Base-by-base conservation (phyloP, 2,113 vertebrate genomes). In the Clarias magur region DNA sequence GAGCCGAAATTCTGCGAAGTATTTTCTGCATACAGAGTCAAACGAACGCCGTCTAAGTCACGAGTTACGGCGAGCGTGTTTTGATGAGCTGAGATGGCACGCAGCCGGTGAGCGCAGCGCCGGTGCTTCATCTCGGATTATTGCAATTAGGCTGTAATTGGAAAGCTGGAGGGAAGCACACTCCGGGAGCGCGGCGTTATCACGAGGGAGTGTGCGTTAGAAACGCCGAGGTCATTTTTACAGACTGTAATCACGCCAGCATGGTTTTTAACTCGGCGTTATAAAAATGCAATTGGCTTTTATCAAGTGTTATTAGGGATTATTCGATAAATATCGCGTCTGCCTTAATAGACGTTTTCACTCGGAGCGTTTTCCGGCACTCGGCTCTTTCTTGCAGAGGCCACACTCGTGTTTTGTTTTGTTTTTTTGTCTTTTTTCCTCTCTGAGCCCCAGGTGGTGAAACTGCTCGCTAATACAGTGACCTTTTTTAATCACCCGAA, bases 151-250 rank as follows among this genome's bases (percentile, higher is more conserved):
- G 76, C 13, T 85, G 57, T 84, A 67, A 38, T 78, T 88, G 65
- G 48, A 70, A 72, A 78, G 30, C 67, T 68, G 16, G 65, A 34
- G 17, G 53, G 88, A 85, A 82, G 83, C 83, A 59, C 16, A 23
- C 56, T 76, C 62, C 8, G 42, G 13, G 88, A 34, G 5, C 11
- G 1, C 12, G 10, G 38, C 2, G 42, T 53, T 15, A n/a, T 87
- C 23, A 59, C 84, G 54, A 79, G 57, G 17, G n/a, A 63, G 68
- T 25, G 72, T 53, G 21, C 53, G 3, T 75, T 0, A 11, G 80
- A 80, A 60, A 56, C 48, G 9, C 25, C 17, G 42, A 84, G 86
- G 72, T 93, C 91, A 93, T 92, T 93, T 94, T 92, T 86, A 90
- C 8, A 85, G 17, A 25, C 53, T 42, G 48, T 48, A 34, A 84